Evolutionary conservation across 2,113 vertebrate genomes (phyloP).

Genomic region (Sciurus niger): DNA sequence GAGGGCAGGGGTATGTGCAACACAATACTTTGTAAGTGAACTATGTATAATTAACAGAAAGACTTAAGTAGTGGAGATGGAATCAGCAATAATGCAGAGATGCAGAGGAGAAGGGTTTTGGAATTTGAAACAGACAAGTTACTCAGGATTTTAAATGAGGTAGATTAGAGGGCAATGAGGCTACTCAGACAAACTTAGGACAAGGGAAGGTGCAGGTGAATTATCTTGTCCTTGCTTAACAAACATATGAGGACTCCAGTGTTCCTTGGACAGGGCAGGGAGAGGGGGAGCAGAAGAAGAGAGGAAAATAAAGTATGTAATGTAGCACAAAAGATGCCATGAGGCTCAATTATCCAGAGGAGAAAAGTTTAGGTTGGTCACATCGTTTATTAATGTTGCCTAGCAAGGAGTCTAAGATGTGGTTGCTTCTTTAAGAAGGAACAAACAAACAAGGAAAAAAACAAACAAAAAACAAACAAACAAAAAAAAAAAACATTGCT

Average conservation of each 20-base stretch:
- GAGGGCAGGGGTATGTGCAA: too few relatives aligned
- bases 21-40: neutral
- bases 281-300: neutral
- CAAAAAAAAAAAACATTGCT: neutral
- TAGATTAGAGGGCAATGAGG: neutral
- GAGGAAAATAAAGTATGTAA: neutral
- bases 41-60: neutral
- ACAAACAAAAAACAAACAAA: too few relatives aligned
- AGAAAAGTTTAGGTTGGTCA: neutral
- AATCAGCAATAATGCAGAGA: neutral
- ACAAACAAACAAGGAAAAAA: neutral
- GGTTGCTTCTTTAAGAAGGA: neutral
- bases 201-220: neutral
- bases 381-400: neutral
- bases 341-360: neutral
- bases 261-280: too few relatives aligned
- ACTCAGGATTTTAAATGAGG: neutral
- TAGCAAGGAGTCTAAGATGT: neutral
- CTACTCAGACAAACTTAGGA: neutral
- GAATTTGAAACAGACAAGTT: neutral
- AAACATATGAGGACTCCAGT: neutral
- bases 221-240: neutral
- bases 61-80: neutral
- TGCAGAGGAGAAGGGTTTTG: neutral
- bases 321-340: too few relatives aligned